phyloP scores from a whole-genome alignment of 2,888 invertebrate species.

The Chrysopilus asiliformis region DNA sequence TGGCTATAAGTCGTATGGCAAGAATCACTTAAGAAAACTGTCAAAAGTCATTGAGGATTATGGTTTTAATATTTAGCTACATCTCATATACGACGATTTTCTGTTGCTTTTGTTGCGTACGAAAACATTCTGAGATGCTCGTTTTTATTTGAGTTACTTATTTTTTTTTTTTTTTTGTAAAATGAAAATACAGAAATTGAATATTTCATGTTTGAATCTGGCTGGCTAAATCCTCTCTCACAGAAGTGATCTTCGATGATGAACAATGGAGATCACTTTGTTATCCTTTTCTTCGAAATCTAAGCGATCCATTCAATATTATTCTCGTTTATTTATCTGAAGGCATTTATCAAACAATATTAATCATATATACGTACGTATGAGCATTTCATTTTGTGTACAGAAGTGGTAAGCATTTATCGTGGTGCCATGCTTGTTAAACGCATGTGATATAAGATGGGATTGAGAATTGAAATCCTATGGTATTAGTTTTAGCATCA shows the following conservation, averaged over 20 bases:
- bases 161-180: background rate
- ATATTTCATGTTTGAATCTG: background rate
- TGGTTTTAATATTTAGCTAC: slow-evolving; percentile 9
- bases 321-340: slow-evolving; percentile 11
- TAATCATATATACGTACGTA: no score
- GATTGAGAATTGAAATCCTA: no score
- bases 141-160: background rate
- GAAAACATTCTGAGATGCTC: no score
- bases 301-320: slow-evolving; percentile 11
- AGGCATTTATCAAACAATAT: slow-evolving; percentile 14
- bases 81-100: no score
- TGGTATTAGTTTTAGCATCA: no score
- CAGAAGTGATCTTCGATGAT: slow-evolving; percentile 7
- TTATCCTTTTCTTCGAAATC: slow-evolving; percentile 13
- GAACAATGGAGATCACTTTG: slow-evolving; percentile 10
- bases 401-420: no score
- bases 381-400: no score
- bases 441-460: no score
- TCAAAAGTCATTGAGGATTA: slow-evolving; percentile 15
- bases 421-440: no score
- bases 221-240: no score
- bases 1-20: no score
- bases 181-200: background rate
- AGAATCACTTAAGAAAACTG: slow-evolving; percentile 14
- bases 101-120: background rate